Percentiles rank a stretch among this genome's conserved stretches.
Conservation (phyloP, 2,797 vertebrate species). For the Gobionotothen gibberifrons region DNA sequence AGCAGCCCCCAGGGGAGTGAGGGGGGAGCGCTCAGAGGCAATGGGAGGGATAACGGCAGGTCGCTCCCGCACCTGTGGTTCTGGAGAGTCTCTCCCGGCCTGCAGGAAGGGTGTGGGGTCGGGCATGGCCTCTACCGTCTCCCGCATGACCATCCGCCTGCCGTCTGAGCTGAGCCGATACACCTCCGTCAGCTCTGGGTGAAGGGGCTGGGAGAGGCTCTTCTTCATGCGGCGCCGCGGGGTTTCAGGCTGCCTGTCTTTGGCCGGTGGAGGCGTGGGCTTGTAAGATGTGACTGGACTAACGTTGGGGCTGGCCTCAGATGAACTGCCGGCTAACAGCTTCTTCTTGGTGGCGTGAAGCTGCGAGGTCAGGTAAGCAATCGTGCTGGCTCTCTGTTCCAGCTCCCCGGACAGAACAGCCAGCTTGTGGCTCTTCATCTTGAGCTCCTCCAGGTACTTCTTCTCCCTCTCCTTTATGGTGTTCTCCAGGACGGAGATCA, state of each 20-base stretch:
- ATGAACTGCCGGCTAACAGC: constrained; percentile 88
- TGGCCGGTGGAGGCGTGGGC: constrained; percentile 88
- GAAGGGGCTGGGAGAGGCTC: constrained; percentile 95
- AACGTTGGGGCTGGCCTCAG: constrained; percentile 88
- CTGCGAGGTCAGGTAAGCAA: constrained; percentile 95
- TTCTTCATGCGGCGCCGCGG: constrained; percentile 97
- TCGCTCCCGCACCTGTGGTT: constrained; percentile 90
- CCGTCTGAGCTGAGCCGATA: constrained; percentile 91
- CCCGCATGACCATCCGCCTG: constrained; percentile 90
- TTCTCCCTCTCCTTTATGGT: constrained; percentile 94
- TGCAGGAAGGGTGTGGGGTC: constrained; percentile 96
- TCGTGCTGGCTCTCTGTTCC: constrained; percentile 95
- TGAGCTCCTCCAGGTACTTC: constrained; percentile 97
- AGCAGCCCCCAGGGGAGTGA: constrained; percentile 69
- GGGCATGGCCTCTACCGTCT: constrained; percentile 94
- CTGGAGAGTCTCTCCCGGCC: constrained; percentile 90
- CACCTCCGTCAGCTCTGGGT: constrained; percentile 95
- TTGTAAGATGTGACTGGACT: constrained; percentile 90
- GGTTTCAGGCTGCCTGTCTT: constrained; percentile 93
- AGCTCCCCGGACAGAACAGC: constrained; percentile 93
- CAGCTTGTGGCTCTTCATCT: constrained; percentile 96
- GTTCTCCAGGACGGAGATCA: constrained; percentile 94
- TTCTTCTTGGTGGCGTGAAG: constrained; percentile 95
- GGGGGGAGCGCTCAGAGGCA: constrained; percentile 81
- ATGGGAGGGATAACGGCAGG: constrained; percentile 95